These are phyloP conservation scores for Baccha elongata DNA, from an alignment of 2,888 invertebrate genomes.

Conservation along the genomic window DNA sequence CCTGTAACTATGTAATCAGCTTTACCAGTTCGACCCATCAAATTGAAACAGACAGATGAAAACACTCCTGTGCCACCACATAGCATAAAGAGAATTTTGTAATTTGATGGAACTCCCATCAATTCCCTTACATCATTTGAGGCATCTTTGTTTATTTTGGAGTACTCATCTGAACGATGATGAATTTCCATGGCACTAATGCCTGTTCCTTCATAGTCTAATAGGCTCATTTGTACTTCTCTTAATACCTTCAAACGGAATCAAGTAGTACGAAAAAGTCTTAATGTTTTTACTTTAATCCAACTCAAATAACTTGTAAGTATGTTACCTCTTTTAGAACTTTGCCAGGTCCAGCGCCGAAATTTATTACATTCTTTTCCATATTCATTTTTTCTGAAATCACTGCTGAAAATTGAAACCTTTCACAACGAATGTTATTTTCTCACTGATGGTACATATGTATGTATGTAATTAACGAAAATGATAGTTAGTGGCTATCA, in stretches of 20 bases:
- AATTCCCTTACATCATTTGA: slow-evolving; percentile 79
- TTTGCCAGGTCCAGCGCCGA: too few species aligned
- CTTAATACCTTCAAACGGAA: slow-evolving; percentile 88
- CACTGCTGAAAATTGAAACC: too few species aligned
- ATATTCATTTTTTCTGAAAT: too few species aligned
- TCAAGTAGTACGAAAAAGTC: slow-evolving; percentile 2
- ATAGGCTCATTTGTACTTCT: slow-evolving; percentile 91
- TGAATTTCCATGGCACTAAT: slow-evolving; percentile 98
- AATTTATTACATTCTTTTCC: too few species aligned
- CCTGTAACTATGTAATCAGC: slow-evolving; percentile 96
- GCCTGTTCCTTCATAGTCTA: slow-evolving; percentile 90
- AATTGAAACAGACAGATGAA: slow-evolving; percentile 95
- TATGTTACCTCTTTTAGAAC: too few species aligned
- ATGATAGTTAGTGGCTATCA: too few species aligned
- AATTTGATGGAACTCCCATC: slow-evolving; percentile 92
- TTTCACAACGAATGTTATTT: too few species aligned
- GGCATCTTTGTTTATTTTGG: slow-evolving; percentile 85
- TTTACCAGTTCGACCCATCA: slow-evolving; percentile 89
- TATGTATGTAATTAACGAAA: too few species aligned
- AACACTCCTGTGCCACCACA: slow-evolving; percentile 98
- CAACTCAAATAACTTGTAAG: too few species aligned
- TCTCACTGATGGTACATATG: too few species aligned
- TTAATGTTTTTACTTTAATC: too few species aligned
- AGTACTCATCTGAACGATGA: slow-evolving; percentile 94
- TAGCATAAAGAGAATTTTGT: slow-evolving; percentile 95